phyloP scores from a whole-genome alignment of 2,797 vertebrate genomes.

The Coracias cyanogaster region DNA sequence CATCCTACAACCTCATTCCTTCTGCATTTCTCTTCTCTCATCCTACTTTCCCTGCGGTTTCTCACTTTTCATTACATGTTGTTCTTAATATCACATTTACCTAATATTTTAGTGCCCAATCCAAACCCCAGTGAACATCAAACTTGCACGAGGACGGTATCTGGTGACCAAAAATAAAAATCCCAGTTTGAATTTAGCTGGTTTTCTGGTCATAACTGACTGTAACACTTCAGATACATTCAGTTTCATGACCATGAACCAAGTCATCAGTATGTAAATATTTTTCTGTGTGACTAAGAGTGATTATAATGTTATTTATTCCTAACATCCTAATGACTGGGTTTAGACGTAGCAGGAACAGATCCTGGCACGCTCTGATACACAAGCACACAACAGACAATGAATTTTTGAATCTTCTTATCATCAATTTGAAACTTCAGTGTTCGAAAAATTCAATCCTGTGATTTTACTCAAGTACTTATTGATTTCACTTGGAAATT shows the following conservation, averaged over 20 bases:
- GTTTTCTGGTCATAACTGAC: not conserved
- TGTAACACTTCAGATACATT: not conserved
- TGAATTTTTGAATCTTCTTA: not conserved
- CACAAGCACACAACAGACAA: not conserved
- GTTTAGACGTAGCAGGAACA: not conserved
- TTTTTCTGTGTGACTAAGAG: not conserved
- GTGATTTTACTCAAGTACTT: not conserved
- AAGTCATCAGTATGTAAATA: slow-evolving; percentile 16
- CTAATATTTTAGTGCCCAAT: not conserved
- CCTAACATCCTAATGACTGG: not conserved
- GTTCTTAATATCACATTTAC: not conserved
- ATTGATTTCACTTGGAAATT: not conserved
- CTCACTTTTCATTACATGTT: not conserved
- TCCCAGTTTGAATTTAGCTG: not conserved
- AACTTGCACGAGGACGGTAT: not conserved
- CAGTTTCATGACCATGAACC: not conserved
- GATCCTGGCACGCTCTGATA: not conserved
- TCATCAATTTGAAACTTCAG: not conserved
- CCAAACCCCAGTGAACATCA: not conserved
- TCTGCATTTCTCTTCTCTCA: not conserved
- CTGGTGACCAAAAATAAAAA: not conserved
- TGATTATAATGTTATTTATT: slow-evolving; percentile 12
- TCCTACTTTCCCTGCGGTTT: not conserved
- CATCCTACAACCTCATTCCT: not conserved
- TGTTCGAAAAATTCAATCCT: not conserved